Evolutionary conservation across 1,140 invertebrate species (phyloP), one percentile per base, ranked within the genome.

Genomic region (Drosophila nebulosa): DNA sequence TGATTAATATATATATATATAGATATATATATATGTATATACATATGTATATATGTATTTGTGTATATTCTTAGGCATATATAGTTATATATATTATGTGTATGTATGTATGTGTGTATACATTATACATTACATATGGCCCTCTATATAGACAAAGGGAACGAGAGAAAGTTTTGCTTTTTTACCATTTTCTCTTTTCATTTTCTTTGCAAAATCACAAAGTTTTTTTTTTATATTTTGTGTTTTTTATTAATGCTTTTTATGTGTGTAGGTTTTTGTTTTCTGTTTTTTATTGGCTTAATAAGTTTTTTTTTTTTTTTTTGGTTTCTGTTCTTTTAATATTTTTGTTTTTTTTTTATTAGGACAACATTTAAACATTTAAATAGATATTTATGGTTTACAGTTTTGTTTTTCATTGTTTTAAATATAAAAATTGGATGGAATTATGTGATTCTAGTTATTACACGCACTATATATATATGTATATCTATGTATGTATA

Each of bases 371-470:
- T 71, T 57, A 85, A 86, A 86, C 80, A 85, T 58, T 74, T 77
- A 78, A 80, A 67, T 70, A 74, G 77, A 63, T 77, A 69, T 61
- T 35, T 59, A 46, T 58, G 65, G 61, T 75, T 84, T 55, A 57
- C 76, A 59, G 21, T 16, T 71, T 39, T 14, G 58, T 79, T 67
- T 72, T 71, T 80, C 65, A 57, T 80, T 68, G 70, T 66, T 88
- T 78, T 81, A 88, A 88, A 88, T 86, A 86, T 86, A 83, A 88
- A 86, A 86, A 86, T 74, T 86, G 83, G 83, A 86, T 86, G 83
- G 83, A 86, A 86, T 86, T 88, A 88, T 86, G 83, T 86, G 83
- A 88, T 88, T 83, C 83, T 86, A 86, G 83, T 80, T 88, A 81
- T 86, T 86, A 81, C 74, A 86, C 74, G 74, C 74, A 75, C 74